Evolutionary conservation across 2,888 invertebrate species (phyloP), one percentile per base, ranked within the genome.

Genomic region (Drosophila buzzatii): DNA sequence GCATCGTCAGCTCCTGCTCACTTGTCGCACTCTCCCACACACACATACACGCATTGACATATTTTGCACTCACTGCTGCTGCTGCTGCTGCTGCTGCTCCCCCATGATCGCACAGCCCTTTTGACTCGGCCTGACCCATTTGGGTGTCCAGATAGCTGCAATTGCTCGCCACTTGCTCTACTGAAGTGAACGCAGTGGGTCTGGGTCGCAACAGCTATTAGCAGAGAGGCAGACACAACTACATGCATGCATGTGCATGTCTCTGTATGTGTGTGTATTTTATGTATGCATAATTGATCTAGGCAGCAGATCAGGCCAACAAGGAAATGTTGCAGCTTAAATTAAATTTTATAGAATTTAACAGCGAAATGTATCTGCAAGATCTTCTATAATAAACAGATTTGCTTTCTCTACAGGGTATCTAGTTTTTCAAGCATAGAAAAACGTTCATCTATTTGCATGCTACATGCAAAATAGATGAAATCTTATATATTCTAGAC

Each of bases 171-270:
- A 79, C 81, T 81, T 79, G 76, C 76, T 75, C 80, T 51, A 73
- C 53, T 81, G 59, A 70, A 78, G 68, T 64, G 57, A 85, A 82
- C 82, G 87, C 87, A 89, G 70, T 85, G 85, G 85, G 85, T 85
- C 89, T 85, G 89, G 85, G 89, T 85, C 87, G 85, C 72, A 59
- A 41, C 64, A 52, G 49, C 77, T 74, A 76, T 73, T 81, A 62
- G 55, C 62, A 57, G 72, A 73, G 76, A 55, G 69, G 44, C 49
- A 45, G 45, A n/a, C 12, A 52, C 52, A 44, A 20, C 64, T 18
- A n/a, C 20, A 44, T 45, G 47, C 20, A n/a, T 45, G 10, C 45
- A 18, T 31, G 1, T 52, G 7, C 49, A 1, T 52, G 41, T 39
- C 8, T 27, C 5, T 27, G 20, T 57, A 35, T 42, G 23, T 62